Evolutionary conservation across 2,888 invertebrate species (phyloP).

Genomic region (Epistrophe eligans): DNA sequence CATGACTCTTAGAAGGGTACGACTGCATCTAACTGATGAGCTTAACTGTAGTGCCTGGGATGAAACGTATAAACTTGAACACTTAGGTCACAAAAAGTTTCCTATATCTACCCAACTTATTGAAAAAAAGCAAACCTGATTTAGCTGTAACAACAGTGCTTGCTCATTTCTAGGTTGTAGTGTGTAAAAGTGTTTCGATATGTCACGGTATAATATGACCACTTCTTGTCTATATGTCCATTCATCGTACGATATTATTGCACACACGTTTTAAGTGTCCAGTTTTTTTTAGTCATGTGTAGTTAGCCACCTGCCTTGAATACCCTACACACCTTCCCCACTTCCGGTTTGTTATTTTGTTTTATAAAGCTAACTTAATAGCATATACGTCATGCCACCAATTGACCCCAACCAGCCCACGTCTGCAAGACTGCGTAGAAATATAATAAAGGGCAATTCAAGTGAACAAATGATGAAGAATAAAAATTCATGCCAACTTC

Average conservation of each 20-base stretch:
- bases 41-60: too few relatives aligned
- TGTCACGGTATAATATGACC: too few relatives aligned
- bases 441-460: constrained; percentile 57
- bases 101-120: too few relatives aligned
- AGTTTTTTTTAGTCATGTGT: constrained; percentile 37
- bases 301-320: constrained; percentile 15
- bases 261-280: constrained; percentile 65
- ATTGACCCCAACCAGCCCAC: too few relatives aligned
- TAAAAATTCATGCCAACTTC: constrained; percentile 58
- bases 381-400: constrained; percentile 39
- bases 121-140: too few relatives aligned
- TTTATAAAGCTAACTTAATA: constrained; percentile 51
- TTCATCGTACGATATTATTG: constrained; percentile 60
- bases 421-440: constrained; percentile 47
- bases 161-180: too few relatives aligned
- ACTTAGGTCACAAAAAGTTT: too few relatives aligned
- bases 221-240: constrained; percentile 32
- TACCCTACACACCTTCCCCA: constrained; percentile 30
- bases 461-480: constrained; percentile 41
- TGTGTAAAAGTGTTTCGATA: too few relatives aligned
- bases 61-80: too few relatives aligned
- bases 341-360: constrained; percentile 31
- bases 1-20: too few relatives aligned
- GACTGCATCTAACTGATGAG: too few relatives aligned
- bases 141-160: too few relatives aligned